Percentiles rank a stretch among this genome's conserved stretches.
Evolutionary conservation across 2,113 vertebrate species (phyloP).

Genomic region (Eretmodus cyanostictus): DNA sequence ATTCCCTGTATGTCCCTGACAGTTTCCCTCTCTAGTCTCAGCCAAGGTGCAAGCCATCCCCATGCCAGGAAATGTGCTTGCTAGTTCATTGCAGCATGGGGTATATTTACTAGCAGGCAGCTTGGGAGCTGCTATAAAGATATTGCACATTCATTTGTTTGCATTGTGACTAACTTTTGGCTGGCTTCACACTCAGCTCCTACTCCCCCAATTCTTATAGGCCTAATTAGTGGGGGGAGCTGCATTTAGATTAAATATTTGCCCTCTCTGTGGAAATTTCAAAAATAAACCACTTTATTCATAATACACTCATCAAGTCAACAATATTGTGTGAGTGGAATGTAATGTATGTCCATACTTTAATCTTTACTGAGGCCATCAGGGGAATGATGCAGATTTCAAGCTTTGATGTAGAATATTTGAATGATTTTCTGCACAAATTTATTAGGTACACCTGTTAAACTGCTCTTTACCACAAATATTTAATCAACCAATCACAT

Average conservation of each 20-base stretch:
- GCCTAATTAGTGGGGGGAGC: conserved; percentile 9
- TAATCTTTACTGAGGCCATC: not conserved
- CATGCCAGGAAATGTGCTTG: not conserved
- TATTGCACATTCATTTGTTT: conserved; percentile 10
- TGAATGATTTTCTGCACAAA: not conserved
- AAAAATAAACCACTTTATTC: not conserved
- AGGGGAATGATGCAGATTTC: not conserved
- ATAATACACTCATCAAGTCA: not conserved
- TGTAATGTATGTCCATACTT: not conserved
- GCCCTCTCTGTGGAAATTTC: not conserved
- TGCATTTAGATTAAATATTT: not conserved
- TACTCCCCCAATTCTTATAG: not conserved
- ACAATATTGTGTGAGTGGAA: not conserved
- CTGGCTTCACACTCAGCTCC: not conserved
- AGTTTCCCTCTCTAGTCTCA: conserved; percentile 1
- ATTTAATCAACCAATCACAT: not conserved
- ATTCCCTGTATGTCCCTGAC: not conserved
- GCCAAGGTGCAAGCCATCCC: not conserved
- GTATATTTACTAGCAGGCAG: conserved; percentile 22
- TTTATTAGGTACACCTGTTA: not conserved
- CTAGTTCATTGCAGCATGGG: not conserved
- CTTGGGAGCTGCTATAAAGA: conserved; percentile 3
- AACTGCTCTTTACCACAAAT: not conserved
- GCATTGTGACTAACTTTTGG: not conserved
- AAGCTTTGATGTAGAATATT: not conserved